These are phyloP conservation scores for Betta splendens DNA, from an alignment of 2,797 vertebrate species.

Conservation along the genomic window DNA sequence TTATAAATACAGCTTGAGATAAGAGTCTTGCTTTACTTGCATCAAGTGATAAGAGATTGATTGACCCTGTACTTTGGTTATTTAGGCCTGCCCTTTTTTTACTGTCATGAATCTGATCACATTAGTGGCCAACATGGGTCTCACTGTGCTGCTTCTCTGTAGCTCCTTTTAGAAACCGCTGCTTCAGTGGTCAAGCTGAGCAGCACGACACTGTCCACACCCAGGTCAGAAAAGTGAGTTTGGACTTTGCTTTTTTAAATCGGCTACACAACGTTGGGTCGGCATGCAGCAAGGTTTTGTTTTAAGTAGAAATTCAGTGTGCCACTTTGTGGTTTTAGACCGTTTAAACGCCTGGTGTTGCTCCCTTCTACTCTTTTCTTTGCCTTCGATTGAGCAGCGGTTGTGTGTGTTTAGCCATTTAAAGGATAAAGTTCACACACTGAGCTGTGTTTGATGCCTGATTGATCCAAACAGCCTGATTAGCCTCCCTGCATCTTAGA, in stretches of 20 bases:
- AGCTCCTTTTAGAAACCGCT: conserved; percentile 17
- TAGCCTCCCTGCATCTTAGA: conserved; percentile 51
- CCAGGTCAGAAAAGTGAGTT: no score
- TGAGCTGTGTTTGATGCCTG: conserved; percentile 45
- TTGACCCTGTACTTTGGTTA: no score
- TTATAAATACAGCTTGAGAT: conserved; percentile 2
- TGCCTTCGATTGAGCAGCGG: conserved; percentile 35
- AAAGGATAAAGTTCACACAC: conserved; percentile 47
- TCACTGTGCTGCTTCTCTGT: conserved; percentile 41
- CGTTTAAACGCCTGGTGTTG: not conserved
- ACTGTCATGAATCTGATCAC: no score
- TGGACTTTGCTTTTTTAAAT: no score
- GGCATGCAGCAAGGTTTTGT: not conserved
- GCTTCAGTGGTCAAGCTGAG: conserved; percentile 14
- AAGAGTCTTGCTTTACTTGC: no score
- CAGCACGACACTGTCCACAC: not conserved
- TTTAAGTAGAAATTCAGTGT: not conserved
- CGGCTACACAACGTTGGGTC: no score
- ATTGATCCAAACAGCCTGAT: conserved; percentile 57
- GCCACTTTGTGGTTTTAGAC: not conserved
- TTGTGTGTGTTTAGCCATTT: conserved; percentile 18
- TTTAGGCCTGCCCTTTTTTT: no score
- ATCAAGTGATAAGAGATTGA: no score
- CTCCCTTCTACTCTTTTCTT: not conserved
- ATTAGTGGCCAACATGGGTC: no score